Evolutionary conservation across 1,140 invertebrate genomes (phyloP).

Genomic region (Campoletis sonorensis): DNA sequence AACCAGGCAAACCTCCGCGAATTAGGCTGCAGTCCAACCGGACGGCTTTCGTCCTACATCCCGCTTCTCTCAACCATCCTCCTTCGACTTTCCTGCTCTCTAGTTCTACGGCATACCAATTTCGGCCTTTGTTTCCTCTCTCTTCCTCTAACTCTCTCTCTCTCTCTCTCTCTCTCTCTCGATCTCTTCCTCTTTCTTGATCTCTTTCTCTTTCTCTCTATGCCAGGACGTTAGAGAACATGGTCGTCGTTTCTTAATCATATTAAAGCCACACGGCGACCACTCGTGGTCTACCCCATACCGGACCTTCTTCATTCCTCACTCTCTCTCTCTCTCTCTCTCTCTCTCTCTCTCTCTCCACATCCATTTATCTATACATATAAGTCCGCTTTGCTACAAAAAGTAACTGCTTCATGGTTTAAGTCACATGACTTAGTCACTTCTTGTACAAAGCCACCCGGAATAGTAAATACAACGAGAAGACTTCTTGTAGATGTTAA

Average conservation of each 20-base stretch:
- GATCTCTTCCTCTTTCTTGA: no score
- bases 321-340: not conserved
- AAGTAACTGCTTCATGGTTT: no score
- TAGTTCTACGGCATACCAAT: slow-evolving; percentile 42
- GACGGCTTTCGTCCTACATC: slow-evolving; percentile 32
- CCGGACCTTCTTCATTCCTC: no score
- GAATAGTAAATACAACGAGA: not conserved
- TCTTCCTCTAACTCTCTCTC: not conserved
- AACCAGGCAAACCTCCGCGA: slow-evolving; percentile 46
- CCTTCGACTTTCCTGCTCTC: slow-evolving; percentile 9
- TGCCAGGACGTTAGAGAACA: slow-evolving; percentile 38
- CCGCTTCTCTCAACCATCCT: slow-evolving; percentile 25
- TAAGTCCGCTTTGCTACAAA: not conserved
- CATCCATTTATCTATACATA: not conserved
- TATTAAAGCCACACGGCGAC: slow-evolving; percentile 57
- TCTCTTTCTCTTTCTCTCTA: not conserved
- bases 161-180: no score
- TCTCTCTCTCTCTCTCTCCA: no score
- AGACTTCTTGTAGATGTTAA: not conserved
- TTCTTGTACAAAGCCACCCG: no score
- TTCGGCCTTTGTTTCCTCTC: slow-evolving; percentile 16
- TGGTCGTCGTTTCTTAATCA: slow-evolving; percentile 59
- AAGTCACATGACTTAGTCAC: no score
- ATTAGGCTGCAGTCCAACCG: slow-evolving; percentile 64
- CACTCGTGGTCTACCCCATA: slow-evolving; percentile 11